A percentile compares a stretch with the other conserved stretches of the same genome.
phyloP scores from a whole-genome alignment of 1,140 invertebrate species.

The Bicyclus anynana region DNA sequence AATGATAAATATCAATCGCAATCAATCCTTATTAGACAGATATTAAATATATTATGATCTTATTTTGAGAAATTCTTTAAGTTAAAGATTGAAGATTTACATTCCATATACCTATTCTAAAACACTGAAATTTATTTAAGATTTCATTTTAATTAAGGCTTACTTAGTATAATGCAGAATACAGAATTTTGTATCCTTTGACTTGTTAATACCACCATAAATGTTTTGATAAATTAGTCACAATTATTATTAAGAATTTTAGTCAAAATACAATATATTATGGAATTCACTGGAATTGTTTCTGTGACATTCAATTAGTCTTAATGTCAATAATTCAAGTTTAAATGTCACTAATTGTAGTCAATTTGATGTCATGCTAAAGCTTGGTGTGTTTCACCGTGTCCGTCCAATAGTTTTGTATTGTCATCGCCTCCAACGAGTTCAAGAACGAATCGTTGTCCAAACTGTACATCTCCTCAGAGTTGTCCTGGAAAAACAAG shows the following conservation, averaged over 20 bases:
- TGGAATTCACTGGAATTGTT: neutral
- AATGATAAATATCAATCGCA: too few relatives aligned
- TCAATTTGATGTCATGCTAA: slow-evolving; percentile 58
- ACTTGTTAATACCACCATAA: neutral
- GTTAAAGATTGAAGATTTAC: too few relatives aligned
- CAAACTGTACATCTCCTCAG: slow-evolving; percentile 94
- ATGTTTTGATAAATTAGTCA: too few relatives aligned
- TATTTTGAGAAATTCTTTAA: too few relatives aligned
- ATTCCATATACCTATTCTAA: too few relatives aligned
- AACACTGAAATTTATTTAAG: too few relatives aligned
- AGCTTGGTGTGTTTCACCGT: slow-evolving; percentile 94
- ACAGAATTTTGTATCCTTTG: neutral
- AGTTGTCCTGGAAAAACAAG: slow-evolving; percentile 85
- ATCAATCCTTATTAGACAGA: too few relatives aligned
- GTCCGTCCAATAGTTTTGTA: slow-evolving; percentile 95
- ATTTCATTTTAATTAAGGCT: too few relatives aligned
- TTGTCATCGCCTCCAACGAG: slow-evolving; percentile 94
- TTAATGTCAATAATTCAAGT: neutral
- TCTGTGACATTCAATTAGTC: neutral
- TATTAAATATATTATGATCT: too few relatives aligned
- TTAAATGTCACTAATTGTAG: neutral
- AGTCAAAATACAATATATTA: too few relatives aligned
- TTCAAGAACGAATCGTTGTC: slow-evolving; percentile 95
- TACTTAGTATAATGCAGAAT: neutral
- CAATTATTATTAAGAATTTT: too few relatives aligned